A percentile compares a stretch with the other conserved stretches of the same genome.
These are phyloP conservation scores for Mastacembelus armatus DNA, from an alignment of 2,797 vertebrate species.

Conservation along the genomic window DNA sequence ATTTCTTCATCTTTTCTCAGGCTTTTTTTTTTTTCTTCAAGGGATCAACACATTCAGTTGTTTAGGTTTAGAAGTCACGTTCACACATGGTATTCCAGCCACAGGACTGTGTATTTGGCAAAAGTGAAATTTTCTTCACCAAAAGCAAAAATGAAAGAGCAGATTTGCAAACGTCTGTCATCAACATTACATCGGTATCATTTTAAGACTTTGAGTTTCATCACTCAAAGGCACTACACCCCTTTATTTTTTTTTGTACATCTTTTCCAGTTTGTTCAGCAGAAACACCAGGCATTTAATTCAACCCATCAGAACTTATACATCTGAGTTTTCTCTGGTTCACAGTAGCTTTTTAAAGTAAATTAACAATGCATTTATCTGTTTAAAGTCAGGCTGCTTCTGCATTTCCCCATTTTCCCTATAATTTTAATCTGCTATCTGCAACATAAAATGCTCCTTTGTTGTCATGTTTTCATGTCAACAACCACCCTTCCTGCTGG, in stretches of 20 bases:
- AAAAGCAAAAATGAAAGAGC: constrained; percentile 5
- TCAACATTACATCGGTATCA: no score
- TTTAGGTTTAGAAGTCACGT: background rate
- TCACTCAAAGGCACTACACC: background rate
- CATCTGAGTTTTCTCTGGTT: background rate
- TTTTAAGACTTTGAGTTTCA: background rate
- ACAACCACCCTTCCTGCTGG: constrained; percentile 44
- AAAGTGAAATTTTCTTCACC: background rate
- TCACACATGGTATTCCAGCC: background rate
- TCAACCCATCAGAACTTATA: constrained; percentile 4
- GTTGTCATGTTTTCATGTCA: constrained; percentile 59
- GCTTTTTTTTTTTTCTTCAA: background rate
- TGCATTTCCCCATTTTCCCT: constrained; percentile 2
- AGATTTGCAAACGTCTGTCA: constrained; percentile 12
- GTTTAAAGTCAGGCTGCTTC: background rate
- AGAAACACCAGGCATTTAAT: background rate
- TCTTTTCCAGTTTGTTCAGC: constrained; percentile 1
- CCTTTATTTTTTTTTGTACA: background rate
- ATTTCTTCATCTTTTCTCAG: background rate
- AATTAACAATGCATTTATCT: background rate
- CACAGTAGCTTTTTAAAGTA: constrained; percentile 6
- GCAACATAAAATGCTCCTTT: constrained; percentile 9
- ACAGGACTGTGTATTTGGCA: background rate
- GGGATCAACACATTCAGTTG: constrained; percentile 8
- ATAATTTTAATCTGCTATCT: constrained; percentile 32